Conservation (phyloP, 2,888 invertebrate species). For the Gisinianus flammeolus region DNA sequence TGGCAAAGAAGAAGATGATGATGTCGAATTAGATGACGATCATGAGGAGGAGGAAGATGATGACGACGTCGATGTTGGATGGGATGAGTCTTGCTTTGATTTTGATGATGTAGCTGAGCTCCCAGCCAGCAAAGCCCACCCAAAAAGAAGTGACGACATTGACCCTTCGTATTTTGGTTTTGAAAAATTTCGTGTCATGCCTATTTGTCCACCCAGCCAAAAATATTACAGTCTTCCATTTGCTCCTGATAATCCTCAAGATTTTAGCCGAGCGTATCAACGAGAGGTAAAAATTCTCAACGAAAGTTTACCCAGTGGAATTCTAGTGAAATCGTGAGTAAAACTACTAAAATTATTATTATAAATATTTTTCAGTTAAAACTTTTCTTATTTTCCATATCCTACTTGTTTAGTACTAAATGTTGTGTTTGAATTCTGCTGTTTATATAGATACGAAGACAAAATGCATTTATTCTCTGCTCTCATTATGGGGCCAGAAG, state of each 20-base stretch:
- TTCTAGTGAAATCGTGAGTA: constrained; percentile 74
- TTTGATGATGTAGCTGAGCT: too few relatives aligned
- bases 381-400: too few relatives aligned
- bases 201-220: neutral
- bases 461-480: constrained; percentile 80
- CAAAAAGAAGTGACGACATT: too few relatives aligned
- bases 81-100: too few relatives aligned
- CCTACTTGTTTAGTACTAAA: too few relatives aligned
- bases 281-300: constrained; percentile 15
- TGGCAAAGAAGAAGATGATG: too few relatives aligned
- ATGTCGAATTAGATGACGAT: too few relatives aligned
- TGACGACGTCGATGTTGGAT: too few relatives aligned
- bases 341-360: neutral
- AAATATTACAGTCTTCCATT: neutral
- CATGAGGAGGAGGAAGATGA: too few relatives aligned
- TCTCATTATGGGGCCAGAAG: constrained; percentile 88
- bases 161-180: neutral
- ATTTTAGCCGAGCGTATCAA: constrained; percentile 19
- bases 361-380: neutral
- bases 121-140: too few relatives aligned
- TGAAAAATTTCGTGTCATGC: neutral
- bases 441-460: too few relatives aligned
- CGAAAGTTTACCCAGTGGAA: constrained; percentile 63
- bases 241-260: neutral
- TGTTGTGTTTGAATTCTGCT: too few relatives aligned